Conservation (phyloP, 2,888 invertebrate genomes). For the Andricus quercusramuli region DNA sequence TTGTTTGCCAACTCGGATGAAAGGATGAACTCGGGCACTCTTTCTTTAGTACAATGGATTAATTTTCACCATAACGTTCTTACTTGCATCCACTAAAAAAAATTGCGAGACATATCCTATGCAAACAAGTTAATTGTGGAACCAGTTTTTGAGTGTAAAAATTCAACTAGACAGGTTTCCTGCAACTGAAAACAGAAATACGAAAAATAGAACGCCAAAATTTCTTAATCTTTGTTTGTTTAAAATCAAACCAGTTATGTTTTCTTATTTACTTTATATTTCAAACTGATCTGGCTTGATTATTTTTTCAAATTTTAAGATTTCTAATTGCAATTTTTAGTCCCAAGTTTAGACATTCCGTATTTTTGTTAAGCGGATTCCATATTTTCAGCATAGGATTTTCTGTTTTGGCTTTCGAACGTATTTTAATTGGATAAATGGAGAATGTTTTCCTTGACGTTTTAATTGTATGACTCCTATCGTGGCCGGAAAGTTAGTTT, state of each 20-base stretch:
- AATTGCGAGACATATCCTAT: constrained; percentile 2
- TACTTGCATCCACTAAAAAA: not conserved
- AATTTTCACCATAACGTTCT: not conserved
- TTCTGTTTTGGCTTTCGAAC: not conserved
- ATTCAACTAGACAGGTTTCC: not conserved
- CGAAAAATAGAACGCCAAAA: not conserved
- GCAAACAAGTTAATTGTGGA: not conserved
- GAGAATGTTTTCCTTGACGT: constrained; percentile 11
- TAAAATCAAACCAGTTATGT: too few species aligned
- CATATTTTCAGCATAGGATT: too few species aligned
- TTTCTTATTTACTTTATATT: too few species aligned
- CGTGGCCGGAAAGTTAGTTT: constrained; percentile 24
- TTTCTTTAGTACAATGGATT: constrained; percentile 12
- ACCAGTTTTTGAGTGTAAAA: constrained; percentile 1
- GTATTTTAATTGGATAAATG: not conserved
- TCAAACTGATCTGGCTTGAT: too few species aligned
- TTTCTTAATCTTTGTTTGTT: not conserved
- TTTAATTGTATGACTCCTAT: constrained; percentile 24
- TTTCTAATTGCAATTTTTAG: not conserved
- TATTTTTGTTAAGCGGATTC: too few species aligned
- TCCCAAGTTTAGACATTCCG: not conserved
- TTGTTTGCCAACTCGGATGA: constrained; percentile 21
- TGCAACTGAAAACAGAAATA: too few species aligned
- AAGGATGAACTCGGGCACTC: constrained; percentile 21
- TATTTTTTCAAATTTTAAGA: not conserved